Percentiles rank a stretch among this genome's conserved stretches.
phyloP scores from a whole-genome alignment of 1,140 invertebrate species.

The Dinoponera quadriceps region DNA sequence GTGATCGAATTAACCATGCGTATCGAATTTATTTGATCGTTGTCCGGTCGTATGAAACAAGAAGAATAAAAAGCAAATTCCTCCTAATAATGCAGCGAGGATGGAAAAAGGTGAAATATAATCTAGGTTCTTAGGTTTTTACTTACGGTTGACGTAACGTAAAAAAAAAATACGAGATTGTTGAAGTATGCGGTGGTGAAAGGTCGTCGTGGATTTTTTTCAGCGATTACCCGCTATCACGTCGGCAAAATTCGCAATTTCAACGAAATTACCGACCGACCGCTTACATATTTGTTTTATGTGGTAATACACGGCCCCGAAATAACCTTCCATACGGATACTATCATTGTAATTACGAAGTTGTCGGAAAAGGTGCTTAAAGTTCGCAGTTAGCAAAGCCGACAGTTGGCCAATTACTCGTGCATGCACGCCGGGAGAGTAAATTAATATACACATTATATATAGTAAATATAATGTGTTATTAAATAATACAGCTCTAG shows the following conservation, averaged over 20 bases:
- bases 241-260: slow-evolving; percentile 35
- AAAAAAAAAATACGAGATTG: slow-evolving; percentile 14
- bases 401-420: neutral
- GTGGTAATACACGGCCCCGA: slow-evolving; percentile 25
- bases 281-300: slow-evolving; percentile 24
- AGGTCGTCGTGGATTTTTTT: slow-evolving; percentile 3
- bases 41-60: neutral
- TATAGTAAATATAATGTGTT: too few species aligned
- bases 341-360: slow-evolving; percentile 24
- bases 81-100: neutral
- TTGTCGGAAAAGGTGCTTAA: slow-evolving; percentile 13
- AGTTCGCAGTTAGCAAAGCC: slow-evolving; percentile 7
- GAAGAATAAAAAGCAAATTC: neutral
- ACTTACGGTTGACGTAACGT: neutral
- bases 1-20: slow-evolving; percentile 37
- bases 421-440: too few species aligned
- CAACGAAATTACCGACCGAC: slow-evolving; percentile 33
- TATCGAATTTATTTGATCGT: neutral
- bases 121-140: neutral
- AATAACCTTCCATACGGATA: slow-evolving; percentile 17
- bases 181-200: slow-evolving; percentile 21
- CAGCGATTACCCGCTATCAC: neutral
- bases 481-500: too few species aligned
- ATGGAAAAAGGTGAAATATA: neutral
- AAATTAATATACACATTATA: neutral